A percentile compares a stretch with the other conserved stretches of the same genome.
Evolutionary conservation across 2,113 vertebrate genomes (phyloP).

Genomic region (Thinocorus orbignyianus): DNA sequence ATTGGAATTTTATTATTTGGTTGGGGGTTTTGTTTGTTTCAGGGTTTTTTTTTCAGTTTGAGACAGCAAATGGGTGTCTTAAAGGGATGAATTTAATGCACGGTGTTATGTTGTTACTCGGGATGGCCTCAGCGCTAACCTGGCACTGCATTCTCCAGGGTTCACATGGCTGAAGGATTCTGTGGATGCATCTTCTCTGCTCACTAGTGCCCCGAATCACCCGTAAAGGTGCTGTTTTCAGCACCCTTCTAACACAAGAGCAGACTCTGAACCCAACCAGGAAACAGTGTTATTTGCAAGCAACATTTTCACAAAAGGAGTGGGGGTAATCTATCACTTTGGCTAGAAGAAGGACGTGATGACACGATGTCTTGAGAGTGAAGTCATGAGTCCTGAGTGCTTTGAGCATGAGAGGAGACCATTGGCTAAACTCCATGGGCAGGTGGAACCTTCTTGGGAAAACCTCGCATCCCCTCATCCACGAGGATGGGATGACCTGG

Average conservation of each 20-base stretch:
- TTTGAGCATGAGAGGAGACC: background rate
- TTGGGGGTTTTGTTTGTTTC: no score
- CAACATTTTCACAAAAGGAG: background rate
- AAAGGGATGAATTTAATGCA: background rate
- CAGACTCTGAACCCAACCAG: background rate
- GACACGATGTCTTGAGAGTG: background rate
- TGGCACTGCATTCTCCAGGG: background rate
- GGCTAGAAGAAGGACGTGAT: background rate
- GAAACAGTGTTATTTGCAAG: background rate
- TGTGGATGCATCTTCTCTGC: background rate
- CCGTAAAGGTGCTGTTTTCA: background rate
- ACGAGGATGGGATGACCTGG: background rate
- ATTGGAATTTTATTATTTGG: background rate
- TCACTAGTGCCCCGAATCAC: background rate
- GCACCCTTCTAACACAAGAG: background rate
- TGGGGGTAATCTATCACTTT: background rate
- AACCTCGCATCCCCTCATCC: accelerated
- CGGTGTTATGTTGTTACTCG: background rate
- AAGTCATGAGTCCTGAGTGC: accelerated
- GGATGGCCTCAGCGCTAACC: background rate
- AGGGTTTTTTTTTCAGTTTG: background rate
- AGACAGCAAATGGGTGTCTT: background rate
- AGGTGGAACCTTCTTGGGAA: background rate
- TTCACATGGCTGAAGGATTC: background rate
- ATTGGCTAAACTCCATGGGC: accelerated